Evolutionary conservation across 2,797 vertebrate species (phyloP), one percentile per base, ranked within the genome.

Genomic region (Hippoglossus hippoglossus): DNA sequence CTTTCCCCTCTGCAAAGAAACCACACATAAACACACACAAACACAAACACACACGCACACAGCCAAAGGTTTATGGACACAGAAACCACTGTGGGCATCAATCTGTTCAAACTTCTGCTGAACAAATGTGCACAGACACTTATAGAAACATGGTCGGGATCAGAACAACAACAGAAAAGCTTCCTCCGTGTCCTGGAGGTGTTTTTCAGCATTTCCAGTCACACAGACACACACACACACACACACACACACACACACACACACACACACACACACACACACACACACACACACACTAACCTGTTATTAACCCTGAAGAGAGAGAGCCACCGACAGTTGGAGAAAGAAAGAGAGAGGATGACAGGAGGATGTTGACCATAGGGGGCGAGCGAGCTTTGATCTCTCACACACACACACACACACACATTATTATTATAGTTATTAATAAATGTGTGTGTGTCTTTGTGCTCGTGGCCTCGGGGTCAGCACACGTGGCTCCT

Each of bases 251-350:
- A 50, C 31, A 65, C 73, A 61, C 7, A 21, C 41, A 26, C 65
- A 49, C 1, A 63, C 49, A 57, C 53, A 53, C 44, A 41, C 52
- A 21, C 16, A 53, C 72, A 69, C 25, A 58, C 58, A 31, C 28
- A 53, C 62, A 51, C 80, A 68, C 65, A 58, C 52, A 53, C 31
- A 67, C 75, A 63, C 57, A 57, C 83, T 47, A 88, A 91, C 91
- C 88, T 92, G 90, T 95, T 91, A 92, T 94, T 93, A 94, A 89
- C 86, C 75, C 25, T 2, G 90, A 79, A 93, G 90, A 87, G 78
- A 88, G 87, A 85, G 87, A 75, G 73, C 65, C 7, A 8, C 28
- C 28, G 28, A 36, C 10, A 36, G 34, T 11, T 36, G 34, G 70
- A 90, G 84, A 88, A 89, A 63, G 15, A 52, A 83, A 75, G 75